Evolutionary conservation across 2,113 vertebrate genomes (phyloP), one percentile per base, ranked within the genome.

Genomic region (Pelvicachromis taeniatus): DNA sequence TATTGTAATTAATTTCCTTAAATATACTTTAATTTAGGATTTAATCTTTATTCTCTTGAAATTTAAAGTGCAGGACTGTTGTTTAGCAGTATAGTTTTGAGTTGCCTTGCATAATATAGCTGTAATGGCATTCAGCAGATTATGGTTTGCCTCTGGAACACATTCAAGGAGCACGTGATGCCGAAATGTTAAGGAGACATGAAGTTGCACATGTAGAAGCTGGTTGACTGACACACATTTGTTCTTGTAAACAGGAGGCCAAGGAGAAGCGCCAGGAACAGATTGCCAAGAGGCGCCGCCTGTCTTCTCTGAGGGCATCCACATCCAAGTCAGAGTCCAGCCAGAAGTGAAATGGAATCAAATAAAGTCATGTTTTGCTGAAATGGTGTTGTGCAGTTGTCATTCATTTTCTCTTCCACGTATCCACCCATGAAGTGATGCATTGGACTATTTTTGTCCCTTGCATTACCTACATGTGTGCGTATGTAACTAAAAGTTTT

Each of bases 231-330:
- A 75, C 70, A 52, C 42, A 0, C 17, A 8, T 75, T 75, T 75
- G 26, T 83, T 82, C 33, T 21, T 70, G 3, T 78, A 29, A 96
- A 89, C 92, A 99, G 99, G 99, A 99, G 93, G 99, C 98, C 87
- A 99, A 99, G 93, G 99, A 99, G 93, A 99, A 99, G 90, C 97
- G 97, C 7, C 98, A 99, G 94, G 99, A 99, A 95, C 97, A 99
- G 95, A 99, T 99, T 6, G 98, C 98, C 2, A 99, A 99, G 97
- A 97, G 99, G 50, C 97, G 99, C 35, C 97, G 99, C 63, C 98
- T 99, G 88, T 99, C 98, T 75, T 99, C 99, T 45, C 94, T 99
- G 92, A 97, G 99, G 90, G 98, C 98, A 84, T 99, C 99, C 84
- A 97, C 97, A 90, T 99, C 99, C 77, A 99, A 99, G 83, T 99